Evolutionary conservation across 2,797 vertebrate species (phyloP).

Genomic region (Lutjanus campechanus): DNA sequence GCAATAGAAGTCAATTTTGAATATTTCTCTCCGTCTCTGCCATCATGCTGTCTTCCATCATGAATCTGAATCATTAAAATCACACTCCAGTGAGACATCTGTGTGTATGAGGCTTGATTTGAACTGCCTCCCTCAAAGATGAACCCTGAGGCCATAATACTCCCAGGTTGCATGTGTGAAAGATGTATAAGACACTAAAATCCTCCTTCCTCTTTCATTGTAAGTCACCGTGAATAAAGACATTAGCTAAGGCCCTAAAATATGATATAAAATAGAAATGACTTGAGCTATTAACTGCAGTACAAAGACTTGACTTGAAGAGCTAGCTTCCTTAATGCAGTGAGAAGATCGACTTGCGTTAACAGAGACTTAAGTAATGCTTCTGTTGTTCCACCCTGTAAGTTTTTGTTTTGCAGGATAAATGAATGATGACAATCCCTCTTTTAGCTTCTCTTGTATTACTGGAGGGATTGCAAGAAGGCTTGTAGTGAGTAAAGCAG

Average conservation of each 20-base stretch:
- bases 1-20: conserved; percentile 3
- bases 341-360: conserved; percentile 34
- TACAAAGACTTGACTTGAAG: conserved; percentile 19
- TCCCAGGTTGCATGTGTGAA: conserved; percentile 1
- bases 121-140: conserved; percentile 13
- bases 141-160: conserved; percentile 6
- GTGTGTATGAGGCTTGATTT: neutral
- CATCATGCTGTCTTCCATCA: neutral
- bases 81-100: neutral
- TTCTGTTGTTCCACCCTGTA: conserved; percentile 33
- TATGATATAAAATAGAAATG: conserved; percentile 27
- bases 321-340: conserved; percentile 1
- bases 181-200: neutral
- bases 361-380: conserved; percentile 34
- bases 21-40: neutral
- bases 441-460: conserved; percentile 15
- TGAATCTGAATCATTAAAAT: conserved; percentile 4
- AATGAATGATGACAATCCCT: conserved; percentile 41
- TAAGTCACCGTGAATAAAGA: conserved; percentile 36
- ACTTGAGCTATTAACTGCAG: conserved; percentile 13
- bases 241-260: conserved; percentile 34
- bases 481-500: conserved; percentile 36
- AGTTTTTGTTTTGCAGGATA: conserved; percentile 30
- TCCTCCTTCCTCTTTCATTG: neutral
- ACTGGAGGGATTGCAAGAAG: conserved; percentile 31